phyloP scores from a whole-genome alignment of 2,113 vertebrate species.

The Tetrao urogallus region DNA sequence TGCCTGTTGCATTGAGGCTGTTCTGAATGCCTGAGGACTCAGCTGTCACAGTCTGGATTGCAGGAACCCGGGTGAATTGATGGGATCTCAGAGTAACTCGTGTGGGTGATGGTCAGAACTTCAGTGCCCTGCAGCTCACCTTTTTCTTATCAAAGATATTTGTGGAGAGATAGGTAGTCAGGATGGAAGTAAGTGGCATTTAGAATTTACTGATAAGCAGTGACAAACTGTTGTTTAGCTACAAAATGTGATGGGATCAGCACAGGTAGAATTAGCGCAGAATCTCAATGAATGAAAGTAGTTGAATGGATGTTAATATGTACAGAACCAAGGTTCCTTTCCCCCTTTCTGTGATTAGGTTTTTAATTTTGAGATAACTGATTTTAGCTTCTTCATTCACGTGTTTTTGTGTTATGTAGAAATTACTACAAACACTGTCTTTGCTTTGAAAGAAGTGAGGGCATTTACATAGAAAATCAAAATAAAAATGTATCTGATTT shows the following conservation, averaged over 20 bases:
- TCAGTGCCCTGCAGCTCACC: neutral
- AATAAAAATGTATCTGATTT: conserved; percentile 15
- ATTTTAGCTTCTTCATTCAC: conserved; percentile 18
- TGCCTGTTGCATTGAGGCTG: neutral
- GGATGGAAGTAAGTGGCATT: neutral
- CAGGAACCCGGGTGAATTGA: neutral
- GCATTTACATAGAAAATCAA: neutral
- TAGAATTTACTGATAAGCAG: neutral
- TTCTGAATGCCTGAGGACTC: neutral
- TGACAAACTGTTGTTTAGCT: neutral
- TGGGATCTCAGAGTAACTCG: neutral
- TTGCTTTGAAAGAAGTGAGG: neutral
- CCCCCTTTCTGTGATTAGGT: neutral
- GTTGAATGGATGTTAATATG: neutral
- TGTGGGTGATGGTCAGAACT: neutral
- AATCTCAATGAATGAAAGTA: neutral
- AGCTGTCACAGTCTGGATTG: neutral
- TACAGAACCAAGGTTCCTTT: neutral
- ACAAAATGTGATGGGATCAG: neutral
- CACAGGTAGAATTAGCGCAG: neutral
- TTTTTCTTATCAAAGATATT: conserved; percentile 7
- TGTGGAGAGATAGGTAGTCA: conserved; percentile 15
- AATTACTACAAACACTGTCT: conserved; percentile 14
- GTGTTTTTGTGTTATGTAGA: neutral
- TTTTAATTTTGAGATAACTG: conserved; percentile 17